A percentile compares a stretch with the other conserved stretches of the same genome.
Evolutionary conservation across 2,113 vertebrate genomes (phyloP).

Genomic region (Myotis davidii): DNA sequence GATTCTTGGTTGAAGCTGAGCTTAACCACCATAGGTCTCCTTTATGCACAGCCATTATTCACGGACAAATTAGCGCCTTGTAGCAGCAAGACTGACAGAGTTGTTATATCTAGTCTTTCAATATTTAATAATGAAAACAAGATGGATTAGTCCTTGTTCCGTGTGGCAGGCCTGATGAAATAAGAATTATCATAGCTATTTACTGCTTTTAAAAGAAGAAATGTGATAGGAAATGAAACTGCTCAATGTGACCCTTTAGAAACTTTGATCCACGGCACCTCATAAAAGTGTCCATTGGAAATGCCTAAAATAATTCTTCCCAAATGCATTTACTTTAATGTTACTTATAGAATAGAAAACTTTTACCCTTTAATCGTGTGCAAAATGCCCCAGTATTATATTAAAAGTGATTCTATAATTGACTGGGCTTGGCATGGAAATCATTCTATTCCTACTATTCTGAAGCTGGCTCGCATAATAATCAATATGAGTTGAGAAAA

Average conservation of each 20-base stretch:
- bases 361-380: constrained; percentile 36
- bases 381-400: constrained; percentile 39
- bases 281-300: constrained; percentile 67
- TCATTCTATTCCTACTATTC: constrained; percentile 66
- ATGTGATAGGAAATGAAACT: constrained; percentile 65
- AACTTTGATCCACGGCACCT: constrained; percentile 64
- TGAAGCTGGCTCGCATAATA: constrained; percentile 61
- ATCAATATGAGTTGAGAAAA: constrained; percentile 74
- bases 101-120: constrained; percentile 58
- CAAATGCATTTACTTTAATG: constrained; percentile 60
- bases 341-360: constrained; percentile 30
- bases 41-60: background rate
- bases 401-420: constrained; percentile 46
- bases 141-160: constrained; percentile 63
- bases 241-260: constrained; percentile 62
- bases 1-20: background rate
- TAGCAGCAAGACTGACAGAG: background rate
- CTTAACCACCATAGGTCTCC: background rate
- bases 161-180: constrained; percentile 34
- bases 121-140: constrained; percentile 73
- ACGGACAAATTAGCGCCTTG: background rate
- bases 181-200: constrained; percentile 74
- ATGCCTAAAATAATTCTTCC: constrained; percentile 68
- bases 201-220: constrained; percentile 66
- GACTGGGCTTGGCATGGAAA: constrained; percentile 57